Evolutionary conservation across 2,113 vertebrate species (phyloP), one percentile per base, ranked within the genome.

Genomic region (Sigmodon hispidus): DNA sequence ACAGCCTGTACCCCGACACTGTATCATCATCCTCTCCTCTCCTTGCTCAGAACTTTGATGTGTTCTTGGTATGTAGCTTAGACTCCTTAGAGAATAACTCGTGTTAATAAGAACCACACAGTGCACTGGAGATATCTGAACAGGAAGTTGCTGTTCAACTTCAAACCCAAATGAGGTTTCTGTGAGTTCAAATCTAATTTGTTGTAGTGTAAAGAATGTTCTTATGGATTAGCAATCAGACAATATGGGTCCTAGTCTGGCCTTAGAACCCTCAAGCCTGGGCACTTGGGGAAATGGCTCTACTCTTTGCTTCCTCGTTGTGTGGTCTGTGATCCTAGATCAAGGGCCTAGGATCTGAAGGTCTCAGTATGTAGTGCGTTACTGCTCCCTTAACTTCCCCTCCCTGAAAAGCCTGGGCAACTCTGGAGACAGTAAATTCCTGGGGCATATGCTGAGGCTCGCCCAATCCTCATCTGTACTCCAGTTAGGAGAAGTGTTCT

Each of bases 1-100:
- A 59, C 31, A 59, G 36, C 15, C 1, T 0, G 50, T 1, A 5
- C 6, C 1, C 70, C 73, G 15, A 3, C 19, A 5, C 50, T 10
- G 31, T 15, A 1, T 69, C 87, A 81, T 83, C 36, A 21, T 15
- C 34, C 45, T 52, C 10, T 10, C 7, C 22, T 87, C 24, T 75
- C 52, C 59, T 67, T 40, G 31, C 40, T 73, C 26, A 24, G 67
- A 72, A 65, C 40, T 80, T n/a, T 8, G 43, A 4, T 8, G 3
- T 65, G 31, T 83, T 86, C 31, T 40, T 0, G n/a, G 7, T 34
- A 77, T 31, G n/a, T 34, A 65, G 61, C 34, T 55, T 50, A 34
- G 88, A 89, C 67, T 69, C 50, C 16, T 19, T 40, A 65, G 61
- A 59, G 48, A 61, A 75, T 34, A 70, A 45, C 22, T 65, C 90